Evolutionary conservation across 53 echinoderm and acorn worm genomes (phyloP).

Genomic region (Apostichopus leukothele): DNA sequence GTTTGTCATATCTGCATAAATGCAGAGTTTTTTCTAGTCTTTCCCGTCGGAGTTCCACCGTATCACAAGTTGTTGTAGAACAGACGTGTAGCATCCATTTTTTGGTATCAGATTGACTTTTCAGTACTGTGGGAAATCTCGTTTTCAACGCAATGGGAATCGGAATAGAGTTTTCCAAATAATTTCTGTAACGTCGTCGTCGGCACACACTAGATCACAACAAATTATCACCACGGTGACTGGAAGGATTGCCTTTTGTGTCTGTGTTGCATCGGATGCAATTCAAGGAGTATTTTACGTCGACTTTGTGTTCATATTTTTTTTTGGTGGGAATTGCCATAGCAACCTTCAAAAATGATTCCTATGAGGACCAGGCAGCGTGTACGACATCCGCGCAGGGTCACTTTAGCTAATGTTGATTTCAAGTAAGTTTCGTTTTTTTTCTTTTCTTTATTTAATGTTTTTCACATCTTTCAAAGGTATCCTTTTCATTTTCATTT

Average conservation of each 20-base stretch:
- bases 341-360: constrained; percentile 47
- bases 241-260: not conserved
- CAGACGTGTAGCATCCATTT: too few species aligned
- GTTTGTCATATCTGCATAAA: not conserved
- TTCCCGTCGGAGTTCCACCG: not conserved
- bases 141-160: too few species aligned
- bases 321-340: constrained; percentile 1
- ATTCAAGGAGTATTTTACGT: not conserved
- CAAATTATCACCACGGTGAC: not conserved
- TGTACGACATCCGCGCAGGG: constrained; percentile 75
- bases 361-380: constrained; percentile 68
- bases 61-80: too few species aligned
- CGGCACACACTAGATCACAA: not conserved
- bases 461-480: too few species aligned
- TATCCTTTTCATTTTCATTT: too few species aligned
- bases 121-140: too few species aligned
- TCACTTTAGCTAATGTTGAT: constrained; percentile 88
- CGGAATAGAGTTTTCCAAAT: too few species aligned
- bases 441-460: not conserved
- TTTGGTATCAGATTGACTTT: too few species aligned
- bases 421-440: constrained; percentile 71
- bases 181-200: too few species aligned
- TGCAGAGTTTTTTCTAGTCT: not conserved
- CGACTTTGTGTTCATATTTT: not conserved
- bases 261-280: not conserved